A percentile compares a stretch with the other conserved stretches of the same genome.
Conservation (phyloP, 2,797 vertebrate species). For the Poeciliopsis paucimaculata region DNA sequence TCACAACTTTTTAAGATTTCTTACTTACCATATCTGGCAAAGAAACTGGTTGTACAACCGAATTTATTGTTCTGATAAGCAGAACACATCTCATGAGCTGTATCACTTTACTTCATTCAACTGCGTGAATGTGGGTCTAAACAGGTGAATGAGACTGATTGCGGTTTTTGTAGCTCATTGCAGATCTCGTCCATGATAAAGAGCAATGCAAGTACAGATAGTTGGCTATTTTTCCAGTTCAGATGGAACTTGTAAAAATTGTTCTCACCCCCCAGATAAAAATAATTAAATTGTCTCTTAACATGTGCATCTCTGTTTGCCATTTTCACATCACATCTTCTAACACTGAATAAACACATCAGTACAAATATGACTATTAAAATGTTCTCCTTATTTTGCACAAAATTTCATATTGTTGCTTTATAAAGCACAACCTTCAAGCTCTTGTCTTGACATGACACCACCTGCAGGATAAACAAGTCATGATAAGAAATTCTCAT, state of each 20-base stretch:
- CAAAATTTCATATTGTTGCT: conserved; percentile 5
- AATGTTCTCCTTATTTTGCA: conserved; percentile 17
- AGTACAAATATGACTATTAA: not conserved
- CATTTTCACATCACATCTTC: not conserved
- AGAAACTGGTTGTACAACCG: not conserved
- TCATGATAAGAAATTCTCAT: conserved; percentile 23
- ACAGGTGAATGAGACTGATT: not conserved
- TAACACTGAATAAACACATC: not conserved
- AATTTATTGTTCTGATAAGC: not conserved
- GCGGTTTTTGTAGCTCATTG: not conserved
- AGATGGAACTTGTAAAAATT: not conserved
- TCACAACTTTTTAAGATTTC: not conserved
- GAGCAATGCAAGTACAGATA: not conserved
- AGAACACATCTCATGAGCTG: not conserved
- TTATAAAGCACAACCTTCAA: conserved; percentile 21
- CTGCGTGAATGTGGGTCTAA: not conserved
- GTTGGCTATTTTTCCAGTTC: not conserved
- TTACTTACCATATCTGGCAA: not conserved
- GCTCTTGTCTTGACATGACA: conserved; percentile 31
- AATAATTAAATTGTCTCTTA: not conserved
- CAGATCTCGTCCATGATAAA: not conserved
- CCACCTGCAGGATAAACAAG: conserved; percentile 34
- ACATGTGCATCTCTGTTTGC: not conserved
- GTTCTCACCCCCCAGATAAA: not conserved
- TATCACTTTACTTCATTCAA: not conserved